Conservation (phyloP, 2,113 vertebrate species). For the Lophochroa leadbeateri region DNA sequence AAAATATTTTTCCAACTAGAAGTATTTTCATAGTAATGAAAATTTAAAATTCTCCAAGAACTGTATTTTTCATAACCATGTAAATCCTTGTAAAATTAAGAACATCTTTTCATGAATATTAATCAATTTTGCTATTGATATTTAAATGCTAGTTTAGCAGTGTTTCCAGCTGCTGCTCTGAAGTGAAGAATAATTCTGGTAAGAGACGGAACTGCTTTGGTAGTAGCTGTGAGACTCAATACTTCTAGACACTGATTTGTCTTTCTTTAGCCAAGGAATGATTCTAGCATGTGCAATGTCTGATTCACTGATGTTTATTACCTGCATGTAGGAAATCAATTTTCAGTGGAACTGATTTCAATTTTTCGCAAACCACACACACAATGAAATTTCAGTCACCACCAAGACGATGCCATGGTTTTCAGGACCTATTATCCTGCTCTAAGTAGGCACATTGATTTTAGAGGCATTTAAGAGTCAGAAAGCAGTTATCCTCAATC, state of each 20-base stretch:
- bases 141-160: background rate
- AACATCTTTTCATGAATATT: background rate
- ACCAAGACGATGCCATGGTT: background rate
- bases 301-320: background rate
- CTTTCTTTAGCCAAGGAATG: background rate
- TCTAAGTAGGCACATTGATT: constrained; percentile 73
- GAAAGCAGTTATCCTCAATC: constrained; percentile 50
- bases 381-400: background rate
- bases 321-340: background rate
- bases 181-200: background rate
- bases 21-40: background rate
- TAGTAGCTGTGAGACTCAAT: background rate
- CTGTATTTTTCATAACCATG: background rate
- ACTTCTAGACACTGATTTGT: background rate
- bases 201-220: background rate
- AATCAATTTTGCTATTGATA: background rate
- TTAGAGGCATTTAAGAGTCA: constrained; percentile 51
- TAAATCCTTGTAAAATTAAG: background rate
- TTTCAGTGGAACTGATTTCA: constrained; percentile 34
- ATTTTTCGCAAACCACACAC: background rate
- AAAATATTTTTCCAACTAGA: background rate
- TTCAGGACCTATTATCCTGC: constrained; percentile 4
- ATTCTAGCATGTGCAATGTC: background rate
- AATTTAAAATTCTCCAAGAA: background rate
- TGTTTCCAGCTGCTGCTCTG: background rate